Percentiles rank a stretch among this genome's conserved stretches.
phyloP scores from a whole-genome alignment of 1,140 invertebrate genomes.

The Diachasmimorpha longicaudata region DNA sequence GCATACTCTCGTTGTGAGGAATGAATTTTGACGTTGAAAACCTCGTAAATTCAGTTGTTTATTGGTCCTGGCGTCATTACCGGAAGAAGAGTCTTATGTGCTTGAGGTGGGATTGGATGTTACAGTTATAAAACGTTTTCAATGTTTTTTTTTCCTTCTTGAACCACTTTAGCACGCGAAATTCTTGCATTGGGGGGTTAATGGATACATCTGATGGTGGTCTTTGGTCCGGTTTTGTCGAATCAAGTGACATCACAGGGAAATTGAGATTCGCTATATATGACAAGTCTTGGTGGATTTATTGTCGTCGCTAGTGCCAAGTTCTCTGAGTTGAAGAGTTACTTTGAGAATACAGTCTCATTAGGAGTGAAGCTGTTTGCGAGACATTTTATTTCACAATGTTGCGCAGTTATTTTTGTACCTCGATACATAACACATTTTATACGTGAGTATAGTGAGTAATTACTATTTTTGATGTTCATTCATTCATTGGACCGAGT shows the following conservation, averaged over 20 bases:
- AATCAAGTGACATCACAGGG: background rate
- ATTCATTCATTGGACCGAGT: background rate
- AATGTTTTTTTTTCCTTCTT: background rate
- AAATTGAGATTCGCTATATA: background rate
- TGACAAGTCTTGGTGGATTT: background rate
- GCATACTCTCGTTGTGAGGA: background rate
- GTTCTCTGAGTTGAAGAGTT: background rate
- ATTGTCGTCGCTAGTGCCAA: background rate
- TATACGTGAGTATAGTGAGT: no score
- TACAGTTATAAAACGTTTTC: background rate
- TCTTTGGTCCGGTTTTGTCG: background rate
- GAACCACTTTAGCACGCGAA: background rate
- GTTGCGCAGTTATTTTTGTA: background rate
- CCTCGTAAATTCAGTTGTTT: background rate
- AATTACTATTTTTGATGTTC: background rate
- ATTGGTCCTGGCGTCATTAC: background rate
- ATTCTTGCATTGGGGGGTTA: background rate
- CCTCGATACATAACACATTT: no score
- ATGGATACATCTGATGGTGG: background rate
- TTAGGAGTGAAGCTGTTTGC: background rate
- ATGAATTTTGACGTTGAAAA: background rate
- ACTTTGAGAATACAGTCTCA: background rate
- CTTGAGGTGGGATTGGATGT: background rate
- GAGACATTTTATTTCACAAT: background rate
- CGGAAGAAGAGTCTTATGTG: background rate